Evolutionary conservation across 2,797 vertebrate genomes (phyloP), one percentile per base, ranked within the genome.

Genomic region (Phataginus tetradactyla): DNA sequence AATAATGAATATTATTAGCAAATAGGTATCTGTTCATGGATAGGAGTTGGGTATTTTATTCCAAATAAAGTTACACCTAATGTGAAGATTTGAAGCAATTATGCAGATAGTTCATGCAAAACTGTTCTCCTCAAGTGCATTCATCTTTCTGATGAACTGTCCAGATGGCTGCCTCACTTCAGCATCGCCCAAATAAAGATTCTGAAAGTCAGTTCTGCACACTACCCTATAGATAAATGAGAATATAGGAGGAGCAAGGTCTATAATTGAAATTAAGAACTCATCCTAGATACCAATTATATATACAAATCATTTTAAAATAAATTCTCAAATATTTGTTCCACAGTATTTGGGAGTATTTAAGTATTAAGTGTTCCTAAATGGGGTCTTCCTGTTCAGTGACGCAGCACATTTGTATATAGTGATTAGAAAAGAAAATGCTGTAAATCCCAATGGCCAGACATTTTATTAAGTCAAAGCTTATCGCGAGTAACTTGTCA

Each of bases 21-120:
- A 88, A 23, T 66, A 79, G 53, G 14, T 66, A 81, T 17, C 13
- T 63, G 15, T 49, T 90, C 74, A 92, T 86, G 57, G 42, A 63
- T 88, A 49, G 77, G 78, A 68, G 15, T 68, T 90, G 71, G 42
- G 32, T 72, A 89, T 75, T 93, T 95, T 90, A 83, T 90, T 94
- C 74, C 45, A 91, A 83, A 51, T 75, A 95, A 32, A 53, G 87
- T 29, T 92, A 42, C 3, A 79, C 15, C n/a, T 49, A 55, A n/a
- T 68, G 15, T 64, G 51, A 18, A 90, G 80, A 81, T 20, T 18
- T 57, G 59, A 86, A 74, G 72, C 21, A 57, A 63, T 93, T 90
- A 39, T 74, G 39, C 51, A 91, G 71, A 37, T 78, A 68, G 69
- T 91, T 80, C 25, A n/a, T 77, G 34, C 14, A 86, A 51, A 91